Evolutionary conservation across 2,888 invertebrate species (phyloP), one percentile per base, ranked within the genome.

Genomic region (Oxycera nigricornis): DNA sequence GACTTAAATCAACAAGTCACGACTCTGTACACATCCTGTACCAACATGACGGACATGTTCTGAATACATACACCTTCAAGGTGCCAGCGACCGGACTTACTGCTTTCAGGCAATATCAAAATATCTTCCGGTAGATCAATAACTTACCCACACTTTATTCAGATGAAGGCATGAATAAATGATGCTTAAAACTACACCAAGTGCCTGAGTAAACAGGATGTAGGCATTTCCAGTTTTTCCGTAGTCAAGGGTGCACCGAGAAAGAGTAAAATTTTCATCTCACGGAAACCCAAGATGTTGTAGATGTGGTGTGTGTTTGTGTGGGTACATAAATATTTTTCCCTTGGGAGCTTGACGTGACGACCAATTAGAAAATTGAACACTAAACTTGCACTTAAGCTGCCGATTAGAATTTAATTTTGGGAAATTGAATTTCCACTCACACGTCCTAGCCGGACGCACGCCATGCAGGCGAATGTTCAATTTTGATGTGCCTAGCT

Each of bases 91-190:
- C 24, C 55, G 55, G 55, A 55, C 41, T 22, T 17, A 24, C n/a
- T 24, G 2, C 65, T 65, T 24, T 65, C n/a, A 39, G 30, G 17
- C 41, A 65, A 65, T 65, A 65, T 41, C 65, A 65, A 65, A 65
- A 41, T 39, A 65, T 35, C 39, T 41, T 65, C 39, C 65, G 41
- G 20, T 59, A 30, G 65, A 41, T 65, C 65, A 39, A 65, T 65
- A 65, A 9, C 22, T 39, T 41, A 20, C 41, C 1, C 24, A 41
- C 65, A 24, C 24, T 31, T 70, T 55, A 70, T 70, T 70, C 70
- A 70, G 70, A 52, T 70, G 70, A 70, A 70, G 70, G 70, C 52
- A 70, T 70, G 52, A 70, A 70, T 70, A 70, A 70, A 52, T 70
- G 70, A 70, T 70, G 70, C 65, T 65, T 65, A 39, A 65, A 65